Evolutionary conservation across 2,888 invertebrate species (phyloP).

Genomic region (Prenolepis imparis): DNA sequence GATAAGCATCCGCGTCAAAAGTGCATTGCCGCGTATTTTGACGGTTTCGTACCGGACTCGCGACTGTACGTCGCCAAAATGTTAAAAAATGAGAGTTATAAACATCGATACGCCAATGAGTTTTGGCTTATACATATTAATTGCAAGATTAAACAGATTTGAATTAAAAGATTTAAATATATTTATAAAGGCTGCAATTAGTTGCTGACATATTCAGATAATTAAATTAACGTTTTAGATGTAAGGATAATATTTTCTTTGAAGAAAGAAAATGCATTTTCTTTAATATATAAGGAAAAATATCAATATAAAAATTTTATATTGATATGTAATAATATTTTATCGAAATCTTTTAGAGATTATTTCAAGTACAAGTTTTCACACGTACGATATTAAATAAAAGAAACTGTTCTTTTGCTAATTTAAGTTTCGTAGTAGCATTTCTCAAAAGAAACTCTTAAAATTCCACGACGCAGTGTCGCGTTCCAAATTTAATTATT

Average conservation of each 20-base stretch:
- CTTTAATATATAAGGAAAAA: background rate
- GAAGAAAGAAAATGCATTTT: background rate
- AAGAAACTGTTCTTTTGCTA: background rate
- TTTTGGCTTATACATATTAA: background rate
- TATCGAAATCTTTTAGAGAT: background rate
- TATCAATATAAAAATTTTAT: background rate
- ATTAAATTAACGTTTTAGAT: background rate
- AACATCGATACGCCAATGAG: background rate
- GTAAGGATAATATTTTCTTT: background rate
- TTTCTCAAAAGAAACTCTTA: background rate
- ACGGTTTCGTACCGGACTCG: constrained; percentile 19
- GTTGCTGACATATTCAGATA: background rate
- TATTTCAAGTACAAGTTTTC: background rate
- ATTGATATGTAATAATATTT: background rate
- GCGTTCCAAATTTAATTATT: constrained; percentile 67
- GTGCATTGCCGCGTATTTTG: constrained; percentile 47
- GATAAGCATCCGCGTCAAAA: constrained; percentile 68
- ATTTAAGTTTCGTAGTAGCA: background rate
- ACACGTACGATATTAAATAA: background rate
- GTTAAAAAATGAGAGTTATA: constrained; percentile 1
- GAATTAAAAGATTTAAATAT: background rate
- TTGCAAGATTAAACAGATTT: background rate
- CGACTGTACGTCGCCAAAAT: background rate
- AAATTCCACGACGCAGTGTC: constrained; percentile 54
- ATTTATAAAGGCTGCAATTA: background rate